Conservation (phyloP, 2,888 invertebrate genomes). For the Ypsolopha scabrella region DNA sequence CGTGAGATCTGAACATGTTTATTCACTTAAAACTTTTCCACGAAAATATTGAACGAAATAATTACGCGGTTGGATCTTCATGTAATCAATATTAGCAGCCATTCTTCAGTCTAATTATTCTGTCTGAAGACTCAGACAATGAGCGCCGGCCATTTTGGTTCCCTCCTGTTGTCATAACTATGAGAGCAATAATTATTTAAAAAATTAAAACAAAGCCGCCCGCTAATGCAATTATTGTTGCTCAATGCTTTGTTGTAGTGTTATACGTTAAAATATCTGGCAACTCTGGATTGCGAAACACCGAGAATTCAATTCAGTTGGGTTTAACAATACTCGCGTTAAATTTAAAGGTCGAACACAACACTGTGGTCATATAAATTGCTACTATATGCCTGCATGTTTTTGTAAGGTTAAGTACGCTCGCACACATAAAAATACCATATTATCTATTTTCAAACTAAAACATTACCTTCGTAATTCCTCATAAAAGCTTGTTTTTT, state of each 20-base stretch:
- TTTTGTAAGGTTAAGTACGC: too few relatives aligned
- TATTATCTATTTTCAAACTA: too few relatives aligned
- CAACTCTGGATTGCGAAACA: slow-evolving; percentile 39
- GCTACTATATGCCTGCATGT: too few relatives aligned
- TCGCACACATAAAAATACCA: too few relatives aligned
- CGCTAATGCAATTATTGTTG: slow-evolving; percentile 60
- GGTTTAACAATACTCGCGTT: slow-evolving; percentile 32
- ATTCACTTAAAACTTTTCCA: slow-evolving; percentile 26
- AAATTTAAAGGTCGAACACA: slow-evolving; percentile 9
- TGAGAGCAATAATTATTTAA: slow-evolving; percentile 54
- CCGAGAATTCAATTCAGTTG: slow-evolving; percentile 29
- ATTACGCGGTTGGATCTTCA: neutral
- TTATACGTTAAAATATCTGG: slow-evolving; percentile 6
- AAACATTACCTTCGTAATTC: too few relatives aligned
- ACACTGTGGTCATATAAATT: too few relatives aligned
- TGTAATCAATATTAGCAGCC: slow-evolving; percentile 35
- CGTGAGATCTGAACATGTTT: slow-evolving; percentile 19
- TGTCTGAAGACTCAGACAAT: slow-evolving; percentile 52
- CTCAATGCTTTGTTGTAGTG: slow-evolving; percentile 43
- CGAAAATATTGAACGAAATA: slow-evolving; percentile 50
- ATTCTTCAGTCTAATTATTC: slow-evolving; percentile 42
- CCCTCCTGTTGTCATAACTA: slow-evolving; percentile 57
- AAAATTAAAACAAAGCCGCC: slow-evolving; percentile 48
- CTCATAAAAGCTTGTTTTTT: too few relatives aligned
- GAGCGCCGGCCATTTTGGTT: slow-evolving; percentile 39